Base-by-base conservation (phyloP, 2,888 invertebrate genomes). In the Pegoplata infirma region DNA sequence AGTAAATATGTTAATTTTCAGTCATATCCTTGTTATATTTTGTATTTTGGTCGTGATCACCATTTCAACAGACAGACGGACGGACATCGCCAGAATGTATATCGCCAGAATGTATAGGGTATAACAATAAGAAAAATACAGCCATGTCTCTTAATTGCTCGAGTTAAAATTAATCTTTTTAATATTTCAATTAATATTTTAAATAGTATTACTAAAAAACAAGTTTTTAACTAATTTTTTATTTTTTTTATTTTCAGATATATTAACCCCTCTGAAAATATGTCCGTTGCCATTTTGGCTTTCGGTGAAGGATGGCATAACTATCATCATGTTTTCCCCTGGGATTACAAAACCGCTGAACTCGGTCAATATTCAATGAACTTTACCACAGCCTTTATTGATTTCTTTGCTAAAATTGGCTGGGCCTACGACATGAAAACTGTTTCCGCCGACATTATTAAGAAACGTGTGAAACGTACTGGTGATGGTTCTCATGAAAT, bases 401-500 rank as follows among this genome's bases (percentile, higher is more conserved):
- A 96, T 87, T 91, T 94, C 85, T 95, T 95, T 90, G 94, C 95
- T 10, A 93, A 92, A 87, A 90, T 97, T 81, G 97, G 97, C 16
- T 95, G 94, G 93, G 97, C 96, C 0, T 96, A 96, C 86, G 96
- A 97, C 88, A 88, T 96, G 83, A 97, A 96, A 89, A 94, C 94
- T 0, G 96, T 95, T 0, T 93, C 95, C 0, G 86, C 91, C 7
- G 93, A 94, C 61, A 93, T 94, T 83, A 91, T 95, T 10, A 90
- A 92, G 84, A 93, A 91, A 83, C 91, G 96, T 16, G 94, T 94
- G 0, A 88, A 92, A 83, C 91, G 94, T 76, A 95, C 95, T 0
- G 95, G 95, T 0, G 95, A 95, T 83, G 94, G 94, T 1, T 91
- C 92, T 0, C 94, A 94, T 84, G 91, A 93, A 44, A 90, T 94